A percentile compares a stretch with the other conserved stretches of the same genome.
phyloP scores from a whole-genome alignment of 2,797 vertebrate genomes.

The Acanthornis magna region DNA sequence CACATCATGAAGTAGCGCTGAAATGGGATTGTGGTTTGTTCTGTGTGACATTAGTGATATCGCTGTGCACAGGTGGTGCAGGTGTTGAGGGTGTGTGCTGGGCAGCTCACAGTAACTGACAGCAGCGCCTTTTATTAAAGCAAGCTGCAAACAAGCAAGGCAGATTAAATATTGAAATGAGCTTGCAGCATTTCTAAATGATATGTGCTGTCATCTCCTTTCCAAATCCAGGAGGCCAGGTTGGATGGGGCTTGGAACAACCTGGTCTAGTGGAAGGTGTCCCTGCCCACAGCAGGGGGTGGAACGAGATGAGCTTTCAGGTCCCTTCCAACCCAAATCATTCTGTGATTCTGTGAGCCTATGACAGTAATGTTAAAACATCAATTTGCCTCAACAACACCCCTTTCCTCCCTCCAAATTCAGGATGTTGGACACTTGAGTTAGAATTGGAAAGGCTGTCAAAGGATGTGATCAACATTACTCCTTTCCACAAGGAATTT shows the following conservation, averaged over 20 bases:
- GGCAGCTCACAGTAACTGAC: background rate
- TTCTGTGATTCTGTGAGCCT: background rate
- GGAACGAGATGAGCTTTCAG: background rate
- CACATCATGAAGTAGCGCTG: background rate
- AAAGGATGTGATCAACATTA: background rate
- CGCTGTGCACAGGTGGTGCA: accelerated
- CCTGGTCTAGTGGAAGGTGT: background rate
- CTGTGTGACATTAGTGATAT: background rate
- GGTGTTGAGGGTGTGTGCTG: background rate
- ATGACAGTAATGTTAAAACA: background rate
- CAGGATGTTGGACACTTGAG: background rate
- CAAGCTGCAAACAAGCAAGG: background rate
- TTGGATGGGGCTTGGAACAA: background rate
- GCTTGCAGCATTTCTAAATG: background rate
- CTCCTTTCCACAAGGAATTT: background rate
- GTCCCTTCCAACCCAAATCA: background rate
- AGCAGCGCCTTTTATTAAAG: background rate
- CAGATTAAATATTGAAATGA: background rate
- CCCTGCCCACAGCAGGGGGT: background rate
- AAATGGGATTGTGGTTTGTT: background rate
- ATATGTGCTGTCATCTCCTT: background rate
- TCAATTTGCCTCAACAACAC: background rate
- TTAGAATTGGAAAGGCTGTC: background rate
- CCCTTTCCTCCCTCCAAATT: background rate
- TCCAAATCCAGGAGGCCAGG: background rate